Conservation (phyloP, 1,140 invertebrate genomes). For the Pseudomyrmex pallidus region DNA sequence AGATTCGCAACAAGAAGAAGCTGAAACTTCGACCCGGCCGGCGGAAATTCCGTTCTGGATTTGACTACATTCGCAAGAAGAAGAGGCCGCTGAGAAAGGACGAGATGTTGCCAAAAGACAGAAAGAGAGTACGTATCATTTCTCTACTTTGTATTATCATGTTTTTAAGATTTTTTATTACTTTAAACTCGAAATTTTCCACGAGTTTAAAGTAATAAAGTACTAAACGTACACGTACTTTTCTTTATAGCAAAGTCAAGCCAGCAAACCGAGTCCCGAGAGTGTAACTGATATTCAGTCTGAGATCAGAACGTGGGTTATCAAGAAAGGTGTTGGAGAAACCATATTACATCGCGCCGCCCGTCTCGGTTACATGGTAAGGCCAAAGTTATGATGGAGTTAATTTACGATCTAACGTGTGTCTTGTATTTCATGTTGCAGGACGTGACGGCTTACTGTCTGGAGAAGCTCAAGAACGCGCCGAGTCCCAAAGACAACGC, state of each 20-base stretch:
- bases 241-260: slow-evolving; percentile 77
- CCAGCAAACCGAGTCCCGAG: slow-evolving; percentile 87
- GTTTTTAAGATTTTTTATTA: background rate
- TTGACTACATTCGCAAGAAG: slow-evolving; percentile 95
- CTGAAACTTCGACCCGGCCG: slow-evolving; percentile 86
- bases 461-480: slow-evolving; percentile 92
- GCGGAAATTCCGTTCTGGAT: slow-evolving; percentile 90
- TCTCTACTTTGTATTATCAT: background rate
- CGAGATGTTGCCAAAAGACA: slow-evolving; percentile 80
- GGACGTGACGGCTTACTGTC: slow-evolving; percentile 95
- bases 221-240: too few relatives aligned
- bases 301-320: slow-evolving; percentile 95
- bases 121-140: slow-evolving; percentile 80
- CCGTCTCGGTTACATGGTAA: slow-evolving; percentile 93
- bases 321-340: slow-evolving; percentile 97
- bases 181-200: background rate
- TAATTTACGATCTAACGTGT: slow-evolving; percentile 19
- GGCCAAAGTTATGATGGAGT: slow-evolving; percentile 68
- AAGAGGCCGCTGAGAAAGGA: slow-evolving; percentile 88
- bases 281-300: slow-evolving; percentile 91
- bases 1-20: slow-evolving; percentile 84
- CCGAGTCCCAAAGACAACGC: slow-evolving; percentile 96
- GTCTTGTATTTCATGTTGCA: slow-evolving; percentile 76
- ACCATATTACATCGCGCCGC: slow-evolving; percentile 95
- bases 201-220: too few relatives aligned